Percentiles rank a stretch among this genome's conserved stretches.
These are phyloP conservation scores for Uria lomvia DNA, from an alignment of 2,113 vertebrate genomes.

Conservation along the genomic window DNA sequence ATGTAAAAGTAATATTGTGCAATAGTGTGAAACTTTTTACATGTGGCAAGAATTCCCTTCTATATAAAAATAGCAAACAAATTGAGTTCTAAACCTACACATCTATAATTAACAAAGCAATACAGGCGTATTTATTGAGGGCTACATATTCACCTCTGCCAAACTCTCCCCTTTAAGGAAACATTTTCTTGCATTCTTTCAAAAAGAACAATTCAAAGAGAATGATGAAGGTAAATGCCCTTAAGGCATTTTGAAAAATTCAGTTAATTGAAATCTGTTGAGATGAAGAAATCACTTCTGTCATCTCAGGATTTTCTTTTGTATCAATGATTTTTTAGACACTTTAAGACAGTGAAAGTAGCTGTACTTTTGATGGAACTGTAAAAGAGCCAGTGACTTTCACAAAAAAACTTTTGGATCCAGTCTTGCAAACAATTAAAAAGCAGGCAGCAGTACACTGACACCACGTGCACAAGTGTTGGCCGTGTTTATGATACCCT, in stretches of 20 bases:
- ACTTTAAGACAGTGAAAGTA: not conserved
- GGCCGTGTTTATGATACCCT: not conserved
- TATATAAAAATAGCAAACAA: not conserved
- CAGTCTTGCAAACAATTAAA: not conserved
- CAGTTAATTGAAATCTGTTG: not conserved
- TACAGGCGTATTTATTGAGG: not conserved
- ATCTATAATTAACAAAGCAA: not conserved
- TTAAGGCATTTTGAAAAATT: not conserved
- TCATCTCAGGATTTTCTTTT: not conserved
- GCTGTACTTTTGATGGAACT: not conserved
- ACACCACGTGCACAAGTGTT: not conserved
- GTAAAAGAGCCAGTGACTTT: not conserved
- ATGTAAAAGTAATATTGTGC: not conserved
- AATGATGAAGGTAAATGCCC: not conserved
- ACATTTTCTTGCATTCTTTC: not conserved
- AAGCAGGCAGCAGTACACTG: not conserved
- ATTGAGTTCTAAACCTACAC: not conserved
- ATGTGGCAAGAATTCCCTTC: not conserved
- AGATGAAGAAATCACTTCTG: not conserved
- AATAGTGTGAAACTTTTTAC: not conserved
- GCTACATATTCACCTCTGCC: not conserved
- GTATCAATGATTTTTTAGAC: not conserved
- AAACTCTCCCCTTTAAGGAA: not conserved
- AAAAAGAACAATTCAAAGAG: not conserved
- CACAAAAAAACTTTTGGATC: not conserved